Evolutionary conservation across 2,888 invertebrate species (phyloP).

Genomic region (Protophormia terraenovae): DNA sequence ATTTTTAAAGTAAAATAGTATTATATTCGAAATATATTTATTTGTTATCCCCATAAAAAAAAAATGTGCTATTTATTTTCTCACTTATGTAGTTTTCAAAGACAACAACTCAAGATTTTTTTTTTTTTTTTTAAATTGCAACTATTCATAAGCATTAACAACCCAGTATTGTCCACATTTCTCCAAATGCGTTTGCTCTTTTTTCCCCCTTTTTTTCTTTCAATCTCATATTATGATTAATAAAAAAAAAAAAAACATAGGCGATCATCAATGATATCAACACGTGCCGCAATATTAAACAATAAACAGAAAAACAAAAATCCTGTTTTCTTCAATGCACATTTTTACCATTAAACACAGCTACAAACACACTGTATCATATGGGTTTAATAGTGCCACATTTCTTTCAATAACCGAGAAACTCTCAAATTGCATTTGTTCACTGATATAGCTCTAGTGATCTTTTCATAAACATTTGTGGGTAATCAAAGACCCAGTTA

Average conservation of each 20-base stretch:
- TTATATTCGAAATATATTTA: no score
- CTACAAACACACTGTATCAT: not conserved
- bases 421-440: slow-evolving; percentile 6
- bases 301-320: slow-evolving; percentile 39
- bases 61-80: not conserved
- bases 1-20: no score
- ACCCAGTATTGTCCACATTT: slow-evolving; percentile 21
- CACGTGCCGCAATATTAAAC: slow-evolving; percentile 62
- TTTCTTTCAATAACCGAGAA: slow-evolving; percentile 20
- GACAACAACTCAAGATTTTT: not conserved
- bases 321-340: slow-evolving; percentile 44
- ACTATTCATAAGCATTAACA: not conserved
- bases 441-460: not conserved
- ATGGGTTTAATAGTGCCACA: not conserved
- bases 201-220: not conserved
- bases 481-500: slow-evolving; percentile 29
- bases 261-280: slow-evolving; percentile 66
- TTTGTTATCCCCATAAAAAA: no score
- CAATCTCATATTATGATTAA: slow-evolving; percentile 43
- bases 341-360: not conserved
- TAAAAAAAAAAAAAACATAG: slow-evolving; percentile 7
- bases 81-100: not conserved
- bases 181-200: not conserved
- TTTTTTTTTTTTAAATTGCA: not conserved
- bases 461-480: slow-evolving; percentile 35